These are phyloP conservation scores for Dryas iulia DNA, from an alignment of 1,140 invertebrate species.

Conservation along the genomic window DNA sequence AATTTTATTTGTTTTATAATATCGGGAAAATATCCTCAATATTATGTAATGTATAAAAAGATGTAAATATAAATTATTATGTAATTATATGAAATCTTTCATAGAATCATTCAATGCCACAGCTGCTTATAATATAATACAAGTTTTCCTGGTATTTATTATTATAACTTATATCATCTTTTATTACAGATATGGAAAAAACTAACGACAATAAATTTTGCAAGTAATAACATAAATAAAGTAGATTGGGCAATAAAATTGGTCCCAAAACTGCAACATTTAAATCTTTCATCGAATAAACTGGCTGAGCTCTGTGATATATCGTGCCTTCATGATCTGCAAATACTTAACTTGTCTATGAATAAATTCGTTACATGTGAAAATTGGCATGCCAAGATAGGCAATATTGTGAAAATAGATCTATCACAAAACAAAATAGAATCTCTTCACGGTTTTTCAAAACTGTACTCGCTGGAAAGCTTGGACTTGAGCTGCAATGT, in stretches of 20 bases:
- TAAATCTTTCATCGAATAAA: constrained; percentile 89
- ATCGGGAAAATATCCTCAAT: too few species aligned
- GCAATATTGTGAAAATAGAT: constrained; percentile 93
- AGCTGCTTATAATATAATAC: too few species aligned
- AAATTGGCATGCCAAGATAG: constrained; percentile 91
- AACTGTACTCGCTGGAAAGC: constrained; percentile 91
- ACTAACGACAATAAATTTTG: constrained; percentile 87
- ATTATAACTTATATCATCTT: neutral
- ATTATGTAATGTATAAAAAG: too few species aligned
- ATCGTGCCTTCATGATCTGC: constrained; percentile 88
- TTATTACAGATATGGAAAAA: constrained; percentile 83
- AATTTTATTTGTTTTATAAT: too few species aligned
- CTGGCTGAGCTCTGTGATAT: constrained; percentile 89
- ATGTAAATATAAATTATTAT: too few species aligned
- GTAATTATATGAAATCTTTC: too few species aligned
- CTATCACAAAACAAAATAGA: constrained; percentile 92
- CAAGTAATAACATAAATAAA: constrained; percentile 87
- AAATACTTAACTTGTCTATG: constrained; percentile 88
- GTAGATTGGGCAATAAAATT: constrained; percentile 92
- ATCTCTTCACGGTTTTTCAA: constrained; percentile 88
- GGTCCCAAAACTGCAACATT: constrained; percentile 86
- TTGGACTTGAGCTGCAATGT: constrained; percentile 93
- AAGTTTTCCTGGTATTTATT: neutral
- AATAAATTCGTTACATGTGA: constrained; percentile 87
- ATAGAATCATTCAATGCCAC: too few species aligned